Conservation (phyloP, 1,140 invertebrate species). For the Orius insidiosus region DNA sequence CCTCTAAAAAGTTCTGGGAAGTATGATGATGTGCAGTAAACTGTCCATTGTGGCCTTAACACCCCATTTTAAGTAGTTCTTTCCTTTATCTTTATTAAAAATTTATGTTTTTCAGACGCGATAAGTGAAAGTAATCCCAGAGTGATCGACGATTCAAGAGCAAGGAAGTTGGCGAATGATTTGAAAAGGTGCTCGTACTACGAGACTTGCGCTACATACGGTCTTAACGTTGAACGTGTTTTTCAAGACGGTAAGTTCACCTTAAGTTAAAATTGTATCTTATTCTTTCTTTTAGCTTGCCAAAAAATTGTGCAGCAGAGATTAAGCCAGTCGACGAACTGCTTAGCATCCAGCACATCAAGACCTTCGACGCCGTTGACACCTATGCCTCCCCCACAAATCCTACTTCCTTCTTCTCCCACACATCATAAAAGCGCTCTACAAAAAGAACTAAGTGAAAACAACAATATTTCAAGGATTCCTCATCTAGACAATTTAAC, state of each 20-base stretch:
- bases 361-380: slow-evolving; percentile 51
- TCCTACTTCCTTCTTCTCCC: slow-evolving; percentile 31
- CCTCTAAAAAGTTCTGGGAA: too few species aligned
- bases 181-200: slow-evolving; percentile 89
- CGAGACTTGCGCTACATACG: slow-evolving; percentile 95
- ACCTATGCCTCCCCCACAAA: slow-evolving; percentile 20
- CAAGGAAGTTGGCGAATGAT: slow-evolving; percentile 79
- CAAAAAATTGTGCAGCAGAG: slow-evolving; percentile 72
- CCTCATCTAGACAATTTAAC: slow-evolving; percentile 39
- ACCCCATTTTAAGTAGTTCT: too few species aligned
- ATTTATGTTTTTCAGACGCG: slow-evolving; percentile 57
- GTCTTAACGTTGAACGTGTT: slow-evolving; percentile 89
- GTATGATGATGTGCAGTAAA: too few species aligned
- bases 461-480: slow-evolving; percentile 49
- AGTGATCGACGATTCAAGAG: slow-evolving; percentile 83
- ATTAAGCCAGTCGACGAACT: slow-evolving; percentile 38
- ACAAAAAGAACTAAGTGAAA: slow-evolving; percentile 34
- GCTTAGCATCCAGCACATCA: slow-evolving; percentile 40
- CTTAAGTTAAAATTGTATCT: not conserved
- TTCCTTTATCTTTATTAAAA: too few species aligned
- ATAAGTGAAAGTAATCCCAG: slow-evolving; percentile 89
- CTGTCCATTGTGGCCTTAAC: too few species aligned
- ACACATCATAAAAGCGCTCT: slow-evolving; percentile 42
- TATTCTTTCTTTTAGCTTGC: slow-evolving; percentile 45
- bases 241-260: slow-evolving; percentile 82